Base-by-base conservation (phyloP, 2,113 vertebrate species). In the Burhinus oedicnemus region DNA sequence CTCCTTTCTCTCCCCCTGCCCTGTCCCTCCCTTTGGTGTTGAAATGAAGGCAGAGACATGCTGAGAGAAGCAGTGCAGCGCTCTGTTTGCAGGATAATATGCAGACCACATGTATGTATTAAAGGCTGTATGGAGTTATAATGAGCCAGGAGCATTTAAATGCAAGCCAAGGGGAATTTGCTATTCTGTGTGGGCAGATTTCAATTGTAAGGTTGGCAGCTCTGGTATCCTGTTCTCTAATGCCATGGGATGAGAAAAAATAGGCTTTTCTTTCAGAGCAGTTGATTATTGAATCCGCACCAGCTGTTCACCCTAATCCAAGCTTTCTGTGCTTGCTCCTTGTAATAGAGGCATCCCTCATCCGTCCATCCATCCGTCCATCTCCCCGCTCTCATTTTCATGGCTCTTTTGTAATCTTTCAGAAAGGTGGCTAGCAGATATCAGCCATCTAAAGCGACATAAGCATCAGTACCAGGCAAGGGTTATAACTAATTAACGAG, bases 131-230 rank as follows among this genome's bases (percentile, higher is more conserved):
- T 61, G 92, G 89, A 93, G 84, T 96, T 95, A 89, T 76, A 97
- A 97, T 82, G 95, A 94, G 83, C 94, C 71, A 93, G 95, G 87
- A 97, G 94, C 89, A 80, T 95, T 98, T 94, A 94, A 96, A 97
- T 95, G 74, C 94, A 83, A 96, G 95, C 95, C 93, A 90, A 95
- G 95, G 91, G 96, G 96, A 97, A 96, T 96, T 93, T 97, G 97
- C 95, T 96, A 91, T 91, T 97, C 93, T 95, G 95, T 90, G 98
- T 98, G 97, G 98, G 97, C 96, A 98, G 97, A 95, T 96, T 97
- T 97, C 95, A 97, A 92, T 96, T 97, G 97, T 96, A 94, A 97
- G 89, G 95, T 95, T 97, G 96, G 98, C 97, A 98, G 98, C 97
- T 96, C 95, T 94, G 54, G 91, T 95, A 98, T 98, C 98, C 97